Evolutionary conservation across 2,888 invertebrate genomes (phyloP).

Genomic region (Augiades crinisus): DNA sequence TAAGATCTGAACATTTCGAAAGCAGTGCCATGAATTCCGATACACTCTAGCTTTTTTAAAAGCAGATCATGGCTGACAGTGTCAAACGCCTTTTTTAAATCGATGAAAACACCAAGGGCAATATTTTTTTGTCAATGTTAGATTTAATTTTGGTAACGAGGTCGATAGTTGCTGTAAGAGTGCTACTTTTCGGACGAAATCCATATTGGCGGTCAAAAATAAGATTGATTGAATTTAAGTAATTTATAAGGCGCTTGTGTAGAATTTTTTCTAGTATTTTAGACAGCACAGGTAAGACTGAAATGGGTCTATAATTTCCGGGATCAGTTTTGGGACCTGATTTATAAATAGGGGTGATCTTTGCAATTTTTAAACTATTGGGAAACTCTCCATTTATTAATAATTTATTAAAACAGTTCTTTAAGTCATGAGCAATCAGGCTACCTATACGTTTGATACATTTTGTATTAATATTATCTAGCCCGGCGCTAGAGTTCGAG

Average conservation of each 20-base stretch:
- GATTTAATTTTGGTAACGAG: conserved; percentile 14
- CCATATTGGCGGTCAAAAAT: conserved; percentile 7
- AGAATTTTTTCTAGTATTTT: conserved; percentile 19
- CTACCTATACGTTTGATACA: conserved; percentile 20
- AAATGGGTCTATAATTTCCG: conserved; percentile 19
- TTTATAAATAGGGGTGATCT: conserved; percentile 23
- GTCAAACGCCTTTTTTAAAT: no score
- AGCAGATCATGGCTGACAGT: no score
- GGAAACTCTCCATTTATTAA: conserved; percentile 23
- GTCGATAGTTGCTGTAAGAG: not conserved
- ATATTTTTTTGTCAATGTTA: conserved; percentile 25
- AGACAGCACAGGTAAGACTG: conserved; percentile 14
- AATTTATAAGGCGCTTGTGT: not conserved
- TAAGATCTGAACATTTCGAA: conserved; percentile 26
- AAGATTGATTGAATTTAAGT: conserved; percentile 8
- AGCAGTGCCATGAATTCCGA: not conserved
- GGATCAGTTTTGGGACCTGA: conserved; percentile 15
- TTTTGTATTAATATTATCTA: conserved; percentile 21
- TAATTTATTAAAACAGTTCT: conserved; percentile 17
- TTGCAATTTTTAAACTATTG: conserved; percentile 30
- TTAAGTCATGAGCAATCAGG: conserved; percentile 3
- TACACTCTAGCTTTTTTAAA: not conserved
- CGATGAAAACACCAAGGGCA: not conserved
- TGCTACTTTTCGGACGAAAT: conserved; percentile 6
- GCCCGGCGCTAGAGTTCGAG: conserved; percentile 18